These are phyloP conservation scores for Hydroisotoma schaefferi DNA, from an alignment of 2,888 invertebrate genomes.

Conservation along the genomic window DNA sequence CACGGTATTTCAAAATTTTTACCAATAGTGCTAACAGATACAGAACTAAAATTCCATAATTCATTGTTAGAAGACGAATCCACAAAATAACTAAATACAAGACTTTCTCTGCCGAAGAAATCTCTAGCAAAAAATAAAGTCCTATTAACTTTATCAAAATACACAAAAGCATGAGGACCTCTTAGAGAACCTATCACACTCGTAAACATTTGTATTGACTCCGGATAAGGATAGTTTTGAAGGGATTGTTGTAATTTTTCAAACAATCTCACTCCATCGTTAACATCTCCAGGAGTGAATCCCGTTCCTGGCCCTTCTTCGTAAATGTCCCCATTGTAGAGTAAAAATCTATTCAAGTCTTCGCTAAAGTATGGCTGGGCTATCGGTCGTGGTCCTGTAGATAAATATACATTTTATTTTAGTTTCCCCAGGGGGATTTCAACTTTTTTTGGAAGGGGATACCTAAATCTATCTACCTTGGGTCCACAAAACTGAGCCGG, in stretches of 20 bases:
- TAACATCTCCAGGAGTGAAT: background rate
- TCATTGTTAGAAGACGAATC: background rate
- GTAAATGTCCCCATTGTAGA: slow-evolving; percentile 90
- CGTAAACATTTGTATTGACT: background rate
- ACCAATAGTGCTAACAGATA: slow-evolving; percentile 49
- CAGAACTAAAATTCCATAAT: slow-evolving; percentile 13
- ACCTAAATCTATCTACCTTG: no score
- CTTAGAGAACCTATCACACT: slow-evolving; percentile 60
- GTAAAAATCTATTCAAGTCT: slow-evolving; percentile 61
- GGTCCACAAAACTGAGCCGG: slow-evolving; percentile 70
- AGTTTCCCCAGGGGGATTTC: no score
- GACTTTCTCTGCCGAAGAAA: slow-evolving; percentile 76
- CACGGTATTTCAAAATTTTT: slow-evolving; percentile 51
- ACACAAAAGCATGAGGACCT: slow-evolving; percentile 83
- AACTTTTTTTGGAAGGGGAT: no score
- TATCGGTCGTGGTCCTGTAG: slow-evolving; percentile 50
- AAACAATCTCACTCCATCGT: slow-evolving; percentile 34
- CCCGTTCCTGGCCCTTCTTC: slow-evolving; percentile 9
- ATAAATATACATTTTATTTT: no score
- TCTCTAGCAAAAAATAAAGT: slow-evolving; percentile 79
- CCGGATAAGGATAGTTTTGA: slow-evolving; percentile 18
- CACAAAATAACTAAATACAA: slow-evolving; percentile 57
- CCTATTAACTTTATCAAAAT: slow-evolving; percentile 61
- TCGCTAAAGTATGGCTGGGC: slow-evolving; percentile 66
- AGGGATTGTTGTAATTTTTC: slow-evolving; percentile 17